Evolutionary conservation across 2,888 invertebrate genomes (phyloP).

Genomic region (Sepiola atlantica): DNA sequence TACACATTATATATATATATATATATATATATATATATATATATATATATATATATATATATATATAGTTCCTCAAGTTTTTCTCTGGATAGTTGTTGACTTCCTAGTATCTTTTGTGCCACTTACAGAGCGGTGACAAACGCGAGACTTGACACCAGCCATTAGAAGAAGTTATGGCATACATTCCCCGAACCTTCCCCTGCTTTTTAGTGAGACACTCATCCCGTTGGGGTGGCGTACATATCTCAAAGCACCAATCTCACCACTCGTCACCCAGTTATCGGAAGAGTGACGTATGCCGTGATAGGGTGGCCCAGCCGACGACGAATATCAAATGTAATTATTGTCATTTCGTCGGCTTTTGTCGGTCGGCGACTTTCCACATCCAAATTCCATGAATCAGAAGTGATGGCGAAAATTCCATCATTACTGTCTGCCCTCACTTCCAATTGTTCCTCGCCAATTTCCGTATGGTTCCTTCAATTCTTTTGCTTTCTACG

Average conservation of each 20-base stretch:
- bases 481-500: not conserved
- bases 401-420: not conserved
- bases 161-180: not conserved
- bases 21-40: not conserved
- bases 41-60: not conserved
- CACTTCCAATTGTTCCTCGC: not conserved
- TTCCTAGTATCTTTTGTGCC: not conserved
- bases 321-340: constrained; percentile 19
- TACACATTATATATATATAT: not conserved
- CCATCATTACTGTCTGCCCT: not conserved
- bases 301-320: not conserved
- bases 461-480: not conserved
- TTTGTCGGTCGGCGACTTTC: not conserved
- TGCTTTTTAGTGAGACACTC: not conserved
- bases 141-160: constrained; percentile 6
- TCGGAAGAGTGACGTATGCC: not conserved
- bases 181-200: not conserved
- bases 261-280: not conserved
- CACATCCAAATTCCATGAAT: not conserved
- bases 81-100: not conserved
- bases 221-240: not conserved
- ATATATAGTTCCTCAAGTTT: not conserved
- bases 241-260: not conserved
- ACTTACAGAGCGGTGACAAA: not conserved
- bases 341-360: not conserved